phyloP scores from a whole-genome alignment of 2,113 vertebrate species.

The Cyrtonyx montezumae region DNA sequence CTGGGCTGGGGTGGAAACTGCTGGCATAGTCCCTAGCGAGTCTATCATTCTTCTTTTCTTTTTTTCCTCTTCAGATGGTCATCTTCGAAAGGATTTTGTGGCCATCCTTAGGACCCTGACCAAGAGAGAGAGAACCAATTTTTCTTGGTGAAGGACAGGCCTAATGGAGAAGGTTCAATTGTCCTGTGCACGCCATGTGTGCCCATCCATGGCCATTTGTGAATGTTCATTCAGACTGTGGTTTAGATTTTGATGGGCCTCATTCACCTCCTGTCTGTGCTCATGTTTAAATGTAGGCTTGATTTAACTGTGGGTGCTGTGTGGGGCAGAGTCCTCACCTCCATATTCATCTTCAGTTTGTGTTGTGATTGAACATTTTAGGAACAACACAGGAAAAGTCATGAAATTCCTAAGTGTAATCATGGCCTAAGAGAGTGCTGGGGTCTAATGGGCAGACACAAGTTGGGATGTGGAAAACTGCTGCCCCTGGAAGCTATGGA shows the following conservation, averaged over 20 bases:
- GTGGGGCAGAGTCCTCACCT: not conserved
- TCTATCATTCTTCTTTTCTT: not conserved
- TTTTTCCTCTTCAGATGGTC: not conserved
- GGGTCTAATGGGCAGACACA: not conserved
- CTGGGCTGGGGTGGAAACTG: not conserved
- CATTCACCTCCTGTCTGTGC: not conserved
- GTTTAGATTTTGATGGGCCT: not conserved
- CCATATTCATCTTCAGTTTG: not conserved
- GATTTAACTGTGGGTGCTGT: not conserved
- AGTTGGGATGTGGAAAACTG: not conserved
- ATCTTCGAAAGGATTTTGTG: not conserved
- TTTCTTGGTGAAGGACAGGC: not conserved
- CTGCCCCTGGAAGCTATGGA: not conserved
- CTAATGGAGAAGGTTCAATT: not conserved
- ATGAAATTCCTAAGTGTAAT: not conserved
- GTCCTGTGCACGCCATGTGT: rapidly evolving
- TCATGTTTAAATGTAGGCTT: not conserved
- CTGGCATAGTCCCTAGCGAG: not conserved
- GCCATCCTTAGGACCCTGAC: not conserved
- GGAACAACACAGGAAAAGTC: not conserved
- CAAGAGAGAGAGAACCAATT: not conserved
- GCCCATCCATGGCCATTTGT: not conserved
- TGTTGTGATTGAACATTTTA: not conserved
- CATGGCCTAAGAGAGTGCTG: not conserved
- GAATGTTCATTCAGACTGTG: not conserved